Evolutionary conservation across 1,140 invertebrate genomes (phyloP).

Genomic region (Hylaeus anthracinus): DNA sequence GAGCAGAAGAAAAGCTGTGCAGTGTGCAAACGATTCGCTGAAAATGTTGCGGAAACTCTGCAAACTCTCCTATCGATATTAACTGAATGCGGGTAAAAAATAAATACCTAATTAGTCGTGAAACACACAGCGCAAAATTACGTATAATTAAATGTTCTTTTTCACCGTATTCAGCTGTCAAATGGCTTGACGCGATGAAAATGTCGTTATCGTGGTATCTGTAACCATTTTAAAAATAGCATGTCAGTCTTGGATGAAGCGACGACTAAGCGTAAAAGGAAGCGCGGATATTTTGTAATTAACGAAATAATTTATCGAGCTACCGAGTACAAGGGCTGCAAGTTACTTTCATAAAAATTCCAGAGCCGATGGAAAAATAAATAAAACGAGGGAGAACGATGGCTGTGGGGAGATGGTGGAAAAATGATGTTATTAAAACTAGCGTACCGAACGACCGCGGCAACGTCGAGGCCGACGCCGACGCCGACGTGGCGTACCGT

Average conservation of each 20-base stretch:
- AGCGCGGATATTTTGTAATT: slow-evolving; percentile 72
- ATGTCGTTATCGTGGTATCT: slow-evolving; percentile 22
- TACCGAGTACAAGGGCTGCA: slow-evolving; percentile 43
- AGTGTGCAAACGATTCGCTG: no score
- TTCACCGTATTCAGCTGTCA: background rate
- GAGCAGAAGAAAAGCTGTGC: background rate
- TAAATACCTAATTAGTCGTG: no score
- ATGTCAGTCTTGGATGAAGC: background rate
- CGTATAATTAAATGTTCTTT: background rate
- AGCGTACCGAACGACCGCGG: background rate
- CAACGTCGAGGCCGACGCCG: no score
- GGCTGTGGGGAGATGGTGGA: background rate
- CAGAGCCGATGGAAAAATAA: slow-evolving; percentile 60
- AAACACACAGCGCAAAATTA: background rate
- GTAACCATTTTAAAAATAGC: slow-evolving; percentile 2
- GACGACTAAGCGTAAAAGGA: background rate
- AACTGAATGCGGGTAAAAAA: no score
- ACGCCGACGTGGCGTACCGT: background rate
- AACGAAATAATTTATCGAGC: slow-evolving; percentile 73
- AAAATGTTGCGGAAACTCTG: background rate
- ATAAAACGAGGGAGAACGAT: slow-evolving; percentile 52
- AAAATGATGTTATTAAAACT: slow-evolving; percentile 63
- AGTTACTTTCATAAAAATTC: slow-evolving; percentile 72
- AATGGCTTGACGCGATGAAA: slow-evolving; percentile 8
- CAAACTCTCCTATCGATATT: no score